A percentile compares a stretch with the other conserved stretches of the same genome.
These are phyloP conservation scores for Bergia puertoricense DNA, from an alignment of 92 coral and sea anemone species.

Conservation along the genomic window DNA sequence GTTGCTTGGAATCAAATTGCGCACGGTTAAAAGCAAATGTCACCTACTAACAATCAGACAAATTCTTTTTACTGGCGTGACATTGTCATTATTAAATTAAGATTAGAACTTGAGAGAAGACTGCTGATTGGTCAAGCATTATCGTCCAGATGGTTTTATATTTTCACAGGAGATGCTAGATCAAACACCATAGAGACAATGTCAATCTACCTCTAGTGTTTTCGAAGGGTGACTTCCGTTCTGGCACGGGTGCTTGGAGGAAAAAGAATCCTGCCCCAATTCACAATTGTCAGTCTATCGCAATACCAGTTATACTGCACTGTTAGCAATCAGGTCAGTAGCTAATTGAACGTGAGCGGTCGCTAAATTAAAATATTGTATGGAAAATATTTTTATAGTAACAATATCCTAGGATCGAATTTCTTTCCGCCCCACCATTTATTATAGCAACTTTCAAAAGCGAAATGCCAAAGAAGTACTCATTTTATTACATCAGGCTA, in stretches of 20 bases:
- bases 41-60: constrained; percentile 88
- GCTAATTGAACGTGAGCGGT: constrained; percentile 63
- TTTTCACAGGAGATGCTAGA: constrained; percentile 92
- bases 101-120: constrained; percentile 85
- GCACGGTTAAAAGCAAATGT: constrained; percentile 94
- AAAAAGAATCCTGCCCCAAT: constrained; percentile 54
- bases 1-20: constrained; percentile 97
- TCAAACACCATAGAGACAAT: constrained; percentile 90
- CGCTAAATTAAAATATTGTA: constrained; percentile 71
- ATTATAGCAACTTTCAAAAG: constrained; percentile 57
- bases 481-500: constrained; percentile 70
- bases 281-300: constrained; percentile 61
- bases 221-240: constrained; percentile 82
- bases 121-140: constrained; percentile 74
- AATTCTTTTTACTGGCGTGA: constrained; percentile 94
- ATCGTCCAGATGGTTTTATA: constrained; percentile 92
- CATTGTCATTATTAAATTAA: constrained; percentile 98
- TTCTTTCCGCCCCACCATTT: constrained; percentile 73
- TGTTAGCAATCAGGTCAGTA: constrained; percentile 54
- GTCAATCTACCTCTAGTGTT: constrained; percentile 91
- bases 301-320: constrained; percentile 62
- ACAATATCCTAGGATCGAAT: constrained; percentile 68
- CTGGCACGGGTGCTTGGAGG: constrained; percentile 72
- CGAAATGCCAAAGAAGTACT: constrained; percentile 61
- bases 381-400: constrained; percentile 87